Conservation (phyloP, 2,797 vertebrate genomes). For the Oreochromis mossambicus region DNA sequence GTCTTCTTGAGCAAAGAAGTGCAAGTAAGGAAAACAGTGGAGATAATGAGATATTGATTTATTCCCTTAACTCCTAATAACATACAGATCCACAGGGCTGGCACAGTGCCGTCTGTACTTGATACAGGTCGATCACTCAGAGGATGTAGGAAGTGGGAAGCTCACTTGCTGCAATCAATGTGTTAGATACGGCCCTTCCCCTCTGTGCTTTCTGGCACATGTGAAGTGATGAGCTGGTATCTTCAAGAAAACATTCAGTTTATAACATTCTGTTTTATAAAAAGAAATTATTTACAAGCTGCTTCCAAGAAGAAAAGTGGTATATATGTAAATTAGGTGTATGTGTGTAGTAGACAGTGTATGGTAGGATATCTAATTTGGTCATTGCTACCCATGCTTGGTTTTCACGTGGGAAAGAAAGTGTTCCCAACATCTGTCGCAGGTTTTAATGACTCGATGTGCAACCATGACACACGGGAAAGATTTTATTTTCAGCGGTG, state of each 20-base stretch:
- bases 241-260: background rate
- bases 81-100: background rate
- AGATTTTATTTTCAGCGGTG: background rate
- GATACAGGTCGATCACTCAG: conserved; percentile 4
- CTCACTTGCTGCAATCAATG: background rate
- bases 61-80: background rate
- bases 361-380: background rate
- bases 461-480: background rate
- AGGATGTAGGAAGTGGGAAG: background rate
- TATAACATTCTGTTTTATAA: background rate
- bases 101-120: background rate
- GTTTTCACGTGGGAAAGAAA: background rate
- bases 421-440: background rate
- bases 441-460: background rate
- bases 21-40: conserved; percentile 7
- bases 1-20: background rate
- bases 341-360: background rate
- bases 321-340: background rate
- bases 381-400: background rate
- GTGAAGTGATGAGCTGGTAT: background rate
- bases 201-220: background rate
- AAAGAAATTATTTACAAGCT: background rate
- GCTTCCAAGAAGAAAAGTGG: background rate
- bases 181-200: background rate
- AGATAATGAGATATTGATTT: conserved; percentile 53